Evolutionary conservation across 2,888 invertebrate species (phyloP), one percentile per base, ranked within the genome.

Genomic region (Parnassius smintheus): DNA sequence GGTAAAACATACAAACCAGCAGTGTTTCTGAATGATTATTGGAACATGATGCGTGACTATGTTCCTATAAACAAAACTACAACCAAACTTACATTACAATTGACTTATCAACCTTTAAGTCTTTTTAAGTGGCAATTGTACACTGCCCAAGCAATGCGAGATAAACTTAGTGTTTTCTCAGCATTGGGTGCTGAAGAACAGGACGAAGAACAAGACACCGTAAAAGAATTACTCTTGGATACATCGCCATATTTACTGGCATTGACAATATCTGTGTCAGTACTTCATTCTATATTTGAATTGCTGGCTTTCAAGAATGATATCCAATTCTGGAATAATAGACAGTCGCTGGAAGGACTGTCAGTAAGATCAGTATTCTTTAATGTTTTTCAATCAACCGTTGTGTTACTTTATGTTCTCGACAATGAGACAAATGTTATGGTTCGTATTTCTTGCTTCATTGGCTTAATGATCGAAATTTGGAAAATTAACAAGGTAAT

Each of bases 231-330:
- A 1, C 93, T 99, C 62, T 86, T 99, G 65, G 99, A 99, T 78
- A 99, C 99, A 1, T 99, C 98, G 78, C 98, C 99, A 0, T 98
- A 98, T 80, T 93, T 99, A 46, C 92, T 99, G 49, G 99, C 94
- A 4, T 83, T 99, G 61, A 99, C 99, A 2, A 94, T 99, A 66
- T 93, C 95, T 59, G 96, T 99, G 0, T 99, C 99, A 0, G 94
- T 99, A 64, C 92, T 99, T 22, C 99, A 99, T 90, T 99, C 98
- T 64, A 95, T 99, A 67, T 99, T 99, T 92, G 99, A 99, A 86
- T 94, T 99, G 72, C 92, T 99, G 62, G 99, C 99, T 52, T 99
- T 99, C 86, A 99, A 99, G 92, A 99, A 99, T 91, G 99, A 99
- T 85, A 99, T 99, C 77, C 99, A 99, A 86, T 99, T 99, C 84